Conservation (phyloP, 2,888 invertebrate genomes). For the Liposcelis brunnea region DNA sequence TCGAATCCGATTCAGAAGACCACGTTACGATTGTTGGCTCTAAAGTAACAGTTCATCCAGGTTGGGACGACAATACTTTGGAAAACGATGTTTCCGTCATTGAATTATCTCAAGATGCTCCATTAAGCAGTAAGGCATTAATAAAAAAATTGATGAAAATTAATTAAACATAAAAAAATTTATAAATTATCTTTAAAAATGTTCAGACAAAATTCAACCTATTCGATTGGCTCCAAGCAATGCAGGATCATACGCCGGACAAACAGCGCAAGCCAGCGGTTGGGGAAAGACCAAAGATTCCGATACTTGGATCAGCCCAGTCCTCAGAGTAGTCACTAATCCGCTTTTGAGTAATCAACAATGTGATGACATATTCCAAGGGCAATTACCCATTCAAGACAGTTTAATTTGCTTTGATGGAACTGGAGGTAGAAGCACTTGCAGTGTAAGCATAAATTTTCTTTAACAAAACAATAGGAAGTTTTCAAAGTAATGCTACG, state of each 20-base stretch:
- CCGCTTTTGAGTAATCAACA: not conserved
- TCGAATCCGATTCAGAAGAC: not conserved
- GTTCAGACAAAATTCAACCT: not conserved
- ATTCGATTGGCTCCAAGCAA: not conserved
- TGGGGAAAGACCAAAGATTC: constrained; percentile 1
- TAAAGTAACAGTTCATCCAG: not conserved
- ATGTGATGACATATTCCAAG: not conserved
- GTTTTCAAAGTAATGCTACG: no score
- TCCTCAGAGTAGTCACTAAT: not conserved
- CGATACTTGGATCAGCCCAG: not conserved
- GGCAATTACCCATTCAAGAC: constrained; percentile 1
- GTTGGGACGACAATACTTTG: not conserved
- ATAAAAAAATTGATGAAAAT: not conserved
- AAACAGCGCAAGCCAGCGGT: not conserved
- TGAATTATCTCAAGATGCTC: constrained; percentile 2
- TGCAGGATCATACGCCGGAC: not conserved
- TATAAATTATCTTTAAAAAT: not conserved
- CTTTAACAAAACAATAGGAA: no score
- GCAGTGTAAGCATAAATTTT: constrained; percentile 1
- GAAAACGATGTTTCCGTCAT: constrained; percentile 3
- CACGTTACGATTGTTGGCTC: not conserved
- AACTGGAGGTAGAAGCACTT: not conserved
- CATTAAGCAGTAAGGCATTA: not conserved
- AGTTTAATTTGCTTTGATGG: constrained; percentile 2
- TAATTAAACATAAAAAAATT: not conserved